Base-by-base conservation (phyloP, 2,797 vertebrate species). In the Schizothorax lantsangensis region DNA sequence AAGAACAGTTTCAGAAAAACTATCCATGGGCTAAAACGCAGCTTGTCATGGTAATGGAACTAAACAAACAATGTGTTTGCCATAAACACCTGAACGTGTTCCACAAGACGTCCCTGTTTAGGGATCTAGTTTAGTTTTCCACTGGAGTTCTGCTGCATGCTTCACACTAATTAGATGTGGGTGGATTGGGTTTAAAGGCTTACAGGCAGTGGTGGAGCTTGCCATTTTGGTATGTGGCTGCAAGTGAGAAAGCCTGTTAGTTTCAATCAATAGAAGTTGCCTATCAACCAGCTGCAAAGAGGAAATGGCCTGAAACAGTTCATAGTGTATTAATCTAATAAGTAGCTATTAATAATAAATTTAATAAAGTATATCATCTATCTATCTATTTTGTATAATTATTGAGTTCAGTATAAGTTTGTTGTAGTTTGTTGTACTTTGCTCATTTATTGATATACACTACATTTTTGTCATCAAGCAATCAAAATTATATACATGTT, bases 81-180 rank as follows among this genome's bases (percentile, higher is more conserved):
- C 78, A 9, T 87, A 88, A 91, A 88, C 73, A 59, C 36, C 73
- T 84, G 86, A 90, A 83, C 54, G 45, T 79, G 84, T 49, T 43
- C 85, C 73, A 77, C 45, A 49, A 68, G 52, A 74, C 14, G n/a
- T 81, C 82, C 54, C 72, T 84, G 85, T 90, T 89, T 79, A 81
- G 74, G 81, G 73, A 81, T 91, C 87, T 43, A 62, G 73, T 79
- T 79, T 72, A 80, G 71, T 91, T 93, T 93, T 93, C 89, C 91
- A 90, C n/a, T 81, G 43, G 85, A 78, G 81, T 43, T 87, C 14
- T 84, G 78, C 80, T 75, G 11, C 68, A 74, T 86, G 82, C 86
- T 79, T 72, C 15, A 57, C 52, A 85, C 49, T 59, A 57, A 79
- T 79, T 79, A 79, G 26, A 71, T 59, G 84, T 79, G 75, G 47